Evolutionary conservation across 2,113 vertebrate species (phyloP).

Genomic region (Malurus alboscapulatus): DNA sequence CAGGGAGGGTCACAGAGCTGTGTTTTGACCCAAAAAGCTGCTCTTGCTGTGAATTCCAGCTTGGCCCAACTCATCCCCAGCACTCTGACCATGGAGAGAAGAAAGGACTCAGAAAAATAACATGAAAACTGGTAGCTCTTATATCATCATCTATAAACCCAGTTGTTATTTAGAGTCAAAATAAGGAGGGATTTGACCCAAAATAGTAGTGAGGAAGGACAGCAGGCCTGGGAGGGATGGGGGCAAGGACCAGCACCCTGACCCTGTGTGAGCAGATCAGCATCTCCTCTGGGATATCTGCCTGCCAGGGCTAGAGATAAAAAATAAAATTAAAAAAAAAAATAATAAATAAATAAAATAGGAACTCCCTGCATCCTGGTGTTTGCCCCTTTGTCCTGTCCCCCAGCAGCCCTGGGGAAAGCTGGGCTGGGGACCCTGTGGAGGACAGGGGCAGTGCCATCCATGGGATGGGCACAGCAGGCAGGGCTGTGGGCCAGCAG

Average conservation of each 20-base stretch:
- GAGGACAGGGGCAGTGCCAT: not conserved
- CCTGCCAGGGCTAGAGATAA: not conserved
- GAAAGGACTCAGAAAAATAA: not conserved
- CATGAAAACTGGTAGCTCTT: not conserved
- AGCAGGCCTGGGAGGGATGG: not conserved
- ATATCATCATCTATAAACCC: not conserved
- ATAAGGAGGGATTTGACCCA: not conserved
- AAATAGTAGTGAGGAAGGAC: not conserved
- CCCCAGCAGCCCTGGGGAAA: not conserved
- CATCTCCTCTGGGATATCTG: not conserved
- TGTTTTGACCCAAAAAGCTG: not conserved
- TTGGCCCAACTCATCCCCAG: not conserved
- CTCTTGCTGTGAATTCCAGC: not conserved
- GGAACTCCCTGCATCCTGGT: not conserved
- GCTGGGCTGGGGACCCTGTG: not conserved
- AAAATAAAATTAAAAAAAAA: too few relatives aligned
- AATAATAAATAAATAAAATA: not conserved
- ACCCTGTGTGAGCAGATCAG: not conserved
- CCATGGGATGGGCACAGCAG: not conserved
- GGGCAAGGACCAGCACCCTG: not conserved
- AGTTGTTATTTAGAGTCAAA: not conserved
- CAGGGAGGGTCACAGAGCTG: fast-evolving
- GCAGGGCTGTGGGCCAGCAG: not conserved
- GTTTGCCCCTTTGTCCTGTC: not conserved
- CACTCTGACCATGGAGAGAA: not conserved